These are phyloP conservation scores for Anguilla japonica DNA, from an alignment of 2,113 vertebrate species.

Conservation along the genomic window DNA sequence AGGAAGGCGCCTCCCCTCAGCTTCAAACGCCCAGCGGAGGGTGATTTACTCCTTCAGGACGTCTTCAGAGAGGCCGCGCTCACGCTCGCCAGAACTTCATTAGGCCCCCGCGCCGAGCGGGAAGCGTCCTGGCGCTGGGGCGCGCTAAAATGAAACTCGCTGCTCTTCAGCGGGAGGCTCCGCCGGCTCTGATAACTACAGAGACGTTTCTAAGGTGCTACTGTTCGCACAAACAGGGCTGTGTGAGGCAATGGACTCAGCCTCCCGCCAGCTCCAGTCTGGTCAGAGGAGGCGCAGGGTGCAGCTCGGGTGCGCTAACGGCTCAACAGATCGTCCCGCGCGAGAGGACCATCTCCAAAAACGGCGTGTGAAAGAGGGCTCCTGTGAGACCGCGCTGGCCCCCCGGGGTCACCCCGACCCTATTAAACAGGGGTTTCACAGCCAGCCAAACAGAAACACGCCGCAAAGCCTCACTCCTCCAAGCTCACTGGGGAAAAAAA, in stretches of 20 bases:
- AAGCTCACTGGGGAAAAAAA: background rate
- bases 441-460: background rate
- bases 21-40: constrained; percentile 43
- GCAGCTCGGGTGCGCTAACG: background rate
- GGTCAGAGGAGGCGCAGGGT: no score
- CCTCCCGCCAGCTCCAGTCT: background rate
- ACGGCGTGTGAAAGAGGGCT: background rate
- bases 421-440: background rate
- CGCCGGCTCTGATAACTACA: constrained; percentile 61
- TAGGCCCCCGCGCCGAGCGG: constrained; percentile 47
- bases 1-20: constrained; percentile 41
- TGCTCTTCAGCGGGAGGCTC: constrained; percentile 51
- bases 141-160: constrained; percentile 39
- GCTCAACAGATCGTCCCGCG: background rate
- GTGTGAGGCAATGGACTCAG: background rate
- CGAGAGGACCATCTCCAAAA: background rate
- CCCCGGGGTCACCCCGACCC: background rate
- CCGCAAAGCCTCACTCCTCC: no score
- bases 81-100: constrained; percentile 52
- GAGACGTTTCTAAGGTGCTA: constrained; percentile 26
- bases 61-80: constrained; percentile 34
- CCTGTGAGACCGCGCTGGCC: background rate
- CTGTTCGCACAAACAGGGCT: background rate
- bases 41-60: constrained; percentile 44
- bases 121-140: constrained; percentile 38